A percentile compares a stretch with the other conserved stretches of the same genome.
phyloP scores from a whole-genome alignment of 2,797 vertebrate genomes.

The Smutsia temminckii region DNA sequence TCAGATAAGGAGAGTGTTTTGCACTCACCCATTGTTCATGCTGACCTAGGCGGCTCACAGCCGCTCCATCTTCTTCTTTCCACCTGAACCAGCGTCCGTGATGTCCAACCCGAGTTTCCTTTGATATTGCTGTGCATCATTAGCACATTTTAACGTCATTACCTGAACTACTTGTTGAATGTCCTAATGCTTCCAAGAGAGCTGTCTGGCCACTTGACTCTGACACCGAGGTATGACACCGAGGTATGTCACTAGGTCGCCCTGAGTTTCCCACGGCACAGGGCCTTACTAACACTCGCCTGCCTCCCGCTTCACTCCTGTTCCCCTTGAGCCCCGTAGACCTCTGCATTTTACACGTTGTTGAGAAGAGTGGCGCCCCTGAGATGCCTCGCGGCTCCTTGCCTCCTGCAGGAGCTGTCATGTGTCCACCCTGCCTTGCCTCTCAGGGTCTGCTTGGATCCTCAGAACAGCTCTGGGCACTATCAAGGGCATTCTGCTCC shows the following conservation, averaged over 20 bases:
- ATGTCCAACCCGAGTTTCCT: too few relatives aligned
- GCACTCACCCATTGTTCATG: fast-evolving
- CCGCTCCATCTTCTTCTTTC: not conserved
- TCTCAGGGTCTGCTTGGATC: not conserved
- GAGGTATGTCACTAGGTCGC: not conserved
- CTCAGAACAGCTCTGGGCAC: too few relatives aligned
- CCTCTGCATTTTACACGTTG: not conserved
- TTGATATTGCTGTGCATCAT: not conserved
- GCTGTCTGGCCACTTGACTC: not conserved
- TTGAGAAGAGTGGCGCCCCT: fast-evolving
- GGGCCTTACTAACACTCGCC: too few relatives aligned
- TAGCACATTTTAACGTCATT: not conserved
- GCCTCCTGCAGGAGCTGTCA: too few relatives aligned
- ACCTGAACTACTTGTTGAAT: not conserved
- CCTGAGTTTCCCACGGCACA: too few relatives aligned
- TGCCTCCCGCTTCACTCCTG: fast-evolving
- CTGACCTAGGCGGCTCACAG: fast-evolving
- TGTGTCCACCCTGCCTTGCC: not conserved
- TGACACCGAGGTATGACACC: not conserved
- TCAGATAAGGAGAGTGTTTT: not conserved
- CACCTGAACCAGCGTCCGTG: not conserved
- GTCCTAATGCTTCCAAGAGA: not conserved
- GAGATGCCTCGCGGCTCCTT: not conserved
- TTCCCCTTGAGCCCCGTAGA: not conserved
- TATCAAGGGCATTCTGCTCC: too few relatives aligned